A percentile compares a stretch with the other conserved stretches of the same genome.
Evolutionary conservation across 2,113 vertebrate genomes (phyloP).

Genomic region (Steatornis caripensis): DNA sequence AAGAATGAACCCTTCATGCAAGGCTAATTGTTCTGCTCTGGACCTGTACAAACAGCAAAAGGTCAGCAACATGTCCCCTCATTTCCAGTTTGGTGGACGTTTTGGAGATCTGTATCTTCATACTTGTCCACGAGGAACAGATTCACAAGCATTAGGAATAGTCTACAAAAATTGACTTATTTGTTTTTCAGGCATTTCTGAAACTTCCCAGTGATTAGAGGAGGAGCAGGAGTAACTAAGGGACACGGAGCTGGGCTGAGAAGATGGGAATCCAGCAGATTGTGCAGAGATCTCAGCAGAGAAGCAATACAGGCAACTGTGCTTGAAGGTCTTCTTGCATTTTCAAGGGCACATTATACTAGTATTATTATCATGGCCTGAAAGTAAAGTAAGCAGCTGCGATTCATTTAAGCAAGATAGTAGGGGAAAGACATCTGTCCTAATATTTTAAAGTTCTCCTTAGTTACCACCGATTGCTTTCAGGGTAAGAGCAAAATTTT

Average conservation of each 20-base stretch:
- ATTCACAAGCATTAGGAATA: background rate
- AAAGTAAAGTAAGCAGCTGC: background rate
- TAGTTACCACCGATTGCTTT: fast-evolving
- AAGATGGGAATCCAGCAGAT: background rate
- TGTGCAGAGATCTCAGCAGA: background rate
- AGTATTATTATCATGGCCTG: background rate
- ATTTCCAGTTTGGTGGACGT: background rate
- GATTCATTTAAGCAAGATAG: background rate
- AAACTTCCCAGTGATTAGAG: background rate
- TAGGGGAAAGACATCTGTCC: background rate
- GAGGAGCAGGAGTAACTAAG: background rate
- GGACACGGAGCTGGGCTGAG: fast-evolving
- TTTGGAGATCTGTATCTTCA: background rate
- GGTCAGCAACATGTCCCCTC: background rate
- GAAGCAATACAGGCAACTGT: background rate
- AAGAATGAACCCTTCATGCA: background rate
- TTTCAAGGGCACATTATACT: background rate
- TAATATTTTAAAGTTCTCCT: background rate
- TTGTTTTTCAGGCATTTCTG: background rate
- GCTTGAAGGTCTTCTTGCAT: background rate
- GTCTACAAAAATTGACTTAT: background rate
- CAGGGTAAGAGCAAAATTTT: background rate
- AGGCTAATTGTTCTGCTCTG: background rate
- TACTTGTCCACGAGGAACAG: background rate
- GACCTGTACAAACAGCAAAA: background rate